Conservation (phyloP, 2,888 invertebrate species). For the Mythimna vitellina region DNA sequence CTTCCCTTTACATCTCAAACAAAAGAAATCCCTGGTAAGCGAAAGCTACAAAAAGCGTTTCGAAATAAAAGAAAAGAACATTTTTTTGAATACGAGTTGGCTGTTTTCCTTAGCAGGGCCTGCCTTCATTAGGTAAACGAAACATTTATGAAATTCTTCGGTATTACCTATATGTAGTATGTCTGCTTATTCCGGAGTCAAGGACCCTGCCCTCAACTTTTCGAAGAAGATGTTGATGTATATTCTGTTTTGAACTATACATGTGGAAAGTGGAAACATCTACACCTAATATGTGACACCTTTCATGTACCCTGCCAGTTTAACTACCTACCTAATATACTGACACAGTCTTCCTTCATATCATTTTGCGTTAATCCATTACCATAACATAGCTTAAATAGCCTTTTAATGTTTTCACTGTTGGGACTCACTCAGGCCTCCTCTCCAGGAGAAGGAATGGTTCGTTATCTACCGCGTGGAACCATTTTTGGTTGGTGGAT, state of each 20-base stretch:
- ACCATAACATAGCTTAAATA: too few relatives aligned
- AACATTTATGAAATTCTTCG: constrained; percentile 35
- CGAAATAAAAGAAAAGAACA: constrained; percentile 38
- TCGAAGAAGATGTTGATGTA: constrained; percentile 12
- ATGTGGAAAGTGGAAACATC: too few relatives aligned
- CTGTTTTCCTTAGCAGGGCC: constrained; percentile 34
- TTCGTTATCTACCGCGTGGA: too few relatives aligned
- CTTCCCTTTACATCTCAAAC: constrained; percentile 1
- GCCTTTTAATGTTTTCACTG: too few relatives aligned
- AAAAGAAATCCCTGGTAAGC: constrained; percentile 32
- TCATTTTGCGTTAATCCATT: not conserved
- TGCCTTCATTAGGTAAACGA: constrained; percentile 45
- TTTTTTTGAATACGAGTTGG: constrained; percentile 39
- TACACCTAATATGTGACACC: too few relatives aligned
- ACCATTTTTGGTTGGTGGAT: too few relatives aligned
- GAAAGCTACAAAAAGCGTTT: constrained; percentile 29
- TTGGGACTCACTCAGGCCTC: too few relatives aligned
- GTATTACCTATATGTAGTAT: constrained; percentile 19
- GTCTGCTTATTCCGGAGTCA: constrained; percentile 19
- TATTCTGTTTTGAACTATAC: too few relatives aligned
- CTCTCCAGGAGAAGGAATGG: too few relatives aligned
- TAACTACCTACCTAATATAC: not conserved
- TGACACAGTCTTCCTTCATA: not conserved
- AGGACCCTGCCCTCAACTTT: constrained; percentile 15
- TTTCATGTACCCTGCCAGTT: too few relatives aligned